These are phyloP conservation scores for Alcedo atthis DNA, from an alignment of 2,797 vertebrate species.

Conservation along the genomic window DNA sequence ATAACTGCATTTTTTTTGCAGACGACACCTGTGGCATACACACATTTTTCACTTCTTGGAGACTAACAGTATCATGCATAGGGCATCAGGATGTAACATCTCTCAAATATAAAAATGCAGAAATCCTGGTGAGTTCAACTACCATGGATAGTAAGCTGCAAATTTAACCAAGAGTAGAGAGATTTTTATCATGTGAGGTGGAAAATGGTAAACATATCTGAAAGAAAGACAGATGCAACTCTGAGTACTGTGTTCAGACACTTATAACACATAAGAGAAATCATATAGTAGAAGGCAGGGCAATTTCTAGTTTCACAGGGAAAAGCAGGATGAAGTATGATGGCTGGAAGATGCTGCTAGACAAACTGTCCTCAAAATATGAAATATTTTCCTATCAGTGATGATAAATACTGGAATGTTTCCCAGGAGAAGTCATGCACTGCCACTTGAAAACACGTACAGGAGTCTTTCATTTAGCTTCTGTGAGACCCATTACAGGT, in stretches of 20 bases:
- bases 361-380: neutral
- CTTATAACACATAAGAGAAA: neutral
- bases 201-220: neutral
- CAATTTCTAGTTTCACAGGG: neutral
- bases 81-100: neutral
- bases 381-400: neutral
- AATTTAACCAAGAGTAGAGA: neutral
- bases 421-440: neutral
- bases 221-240: neutral
- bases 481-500: constrained; percentile 14
- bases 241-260: neutral
- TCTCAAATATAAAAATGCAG: neutral
- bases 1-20: neutral
- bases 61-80: neutral
- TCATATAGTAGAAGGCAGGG: neutral
- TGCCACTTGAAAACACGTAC: neutral
- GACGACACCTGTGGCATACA: fast-evolving
- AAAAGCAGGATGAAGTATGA: neutral
- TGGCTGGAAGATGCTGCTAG: neutral
- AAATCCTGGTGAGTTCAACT: neutral
- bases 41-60: neutral
- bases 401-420: neutral
- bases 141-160: neutral
- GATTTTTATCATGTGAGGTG: neutral
- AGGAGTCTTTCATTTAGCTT: neutral